Conservation (phyloP, 2,113 vertebrate genomes). For the Brachionichthys hirsutus region DNA sequence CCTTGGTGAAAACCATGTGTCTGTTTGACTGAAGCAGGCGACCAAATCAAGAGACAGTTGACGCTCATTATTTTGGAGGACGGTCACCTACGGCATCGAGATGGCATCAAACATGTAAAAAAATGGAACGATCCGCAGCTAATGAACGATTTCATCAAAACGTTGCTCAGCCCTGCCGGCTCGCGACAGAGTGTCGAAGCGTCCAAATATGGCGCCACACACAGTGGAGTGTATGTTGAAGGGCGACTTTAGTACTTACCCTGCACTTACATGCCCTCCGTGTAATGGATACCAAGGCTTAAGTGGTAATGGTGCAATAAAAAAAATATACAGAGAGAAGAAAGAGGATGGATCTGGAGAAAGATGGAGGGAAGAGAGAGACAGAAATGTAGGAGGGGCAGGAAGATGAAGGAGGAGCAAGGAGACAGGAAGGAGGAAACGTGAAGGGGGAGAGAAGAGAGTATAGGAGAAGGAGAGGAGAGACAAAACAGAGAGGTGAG, state of each 20-base stretch:
- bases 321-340: slow-evolving; percentile 54
- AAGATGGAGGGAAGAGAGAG: slow-evolving; percentile 19
- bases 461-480: not conserved
- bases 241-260: slow-evolving; percentile 73
- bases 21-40: not conserved
- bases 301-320: slow-evolving; percentile 76
- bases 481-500: slow-evolving; percentile 1
- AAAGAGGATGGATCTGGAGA: slow-evolving; percentile 19
- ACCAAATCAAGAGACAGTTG: slow-evolving; percentile 27
- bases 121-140: slow-evolving; percentile 1
- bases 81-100: not conserved
- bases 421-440: slow-evolving; percentile 18
- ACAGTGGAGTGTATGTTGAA: slow-evolving; percentile 55
- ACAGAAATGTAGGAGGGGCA: slow-evolving; percentile 36
- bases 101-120: slow-evolving; percentile 5
- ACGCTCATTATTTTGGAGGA: not conserved
- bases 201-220: slow-evolving; percentile 66
- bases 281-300: slow-evolving; percentile 75
- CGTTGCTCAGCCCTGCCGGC: slow-evolving; percentile 27
- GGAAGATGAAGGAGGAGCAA: slow-evolving; percentile 31
- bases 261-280: slow-evolving; percentile 73
- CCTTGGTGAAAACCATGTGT: not conserved
- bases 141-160: slow-evolving; percentile 37
- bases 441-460: slow-evolving; percentile 15
- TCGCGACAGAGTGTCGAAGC: slow-evolving; percentile 45